Evolutionary conservation across 2,113 vertebrate species (phyloP).

Genomic region (cattle (Bos taurus)): ARS-UCD2.0 NC_037338.1:34396501-34397000

Average conservation of each 20-base stretch:
- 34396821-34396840: background rate
- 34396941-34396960: background rate
- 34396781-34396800: background rate
- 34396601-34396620: background rate
- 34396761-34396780: background rate
- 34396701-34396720: background rate
- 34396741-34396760: background rate
- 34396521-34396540: background rate
- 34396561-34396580: background rate
- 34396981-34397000: background rate
- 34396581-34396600: background rate
- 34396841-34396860: background rate
- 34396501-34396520: background rate
- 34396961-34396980: background rate
- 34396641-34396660: background rate
- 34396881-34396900: background rate
- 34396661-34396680: background rate
- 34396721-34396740: background rate
- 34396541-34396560: background rate
- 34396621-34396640: rapidly evolving
- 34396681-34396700: background rate
- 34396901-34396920: background rate
- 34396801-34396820: background rate
- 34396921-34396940: background rate
- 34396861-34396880: background rate